Conservation (phyloP, 2,113 vertebrate species). For the Muscicapa adusta region DNA sequence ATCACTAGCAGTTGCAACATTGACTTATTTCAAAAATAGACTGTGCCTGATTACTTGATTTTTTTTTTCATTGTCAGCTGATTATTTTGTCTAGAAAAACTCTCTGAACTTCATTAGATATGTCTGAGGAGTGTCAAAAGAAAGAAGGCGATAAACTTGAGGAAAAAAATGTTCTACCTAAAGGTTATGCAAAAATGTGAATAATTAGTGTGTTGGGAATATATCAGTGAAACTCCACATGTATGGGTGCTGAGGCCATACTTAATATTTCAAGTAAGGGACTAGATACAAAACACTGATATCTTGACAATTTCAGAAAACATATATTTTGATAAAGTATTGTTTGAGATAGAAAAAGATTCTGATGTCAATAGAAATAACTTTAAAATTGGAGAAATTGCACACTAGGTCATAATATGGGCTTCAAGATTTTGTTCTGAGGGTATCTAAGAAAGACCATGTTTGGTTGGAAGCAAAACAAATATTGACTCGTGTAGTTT, state of each 20-base stretch:
- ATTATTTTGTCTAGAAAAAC: not conserved
- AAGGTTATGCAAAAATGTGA: not conserved
- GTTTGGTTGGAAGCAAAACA: not conserved
- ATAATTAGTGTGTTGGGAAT: not conserved
- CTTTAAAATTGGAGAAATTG: not conserved
- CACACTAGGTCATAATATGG: not conserved
- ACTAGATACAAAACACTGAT: not conserved
- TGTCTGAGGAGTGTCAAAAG: not conserved
- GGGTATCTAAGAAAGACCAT: not conserved
- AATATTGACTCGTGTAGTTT: not conserved
- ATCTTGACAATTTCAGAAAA: not conserved
- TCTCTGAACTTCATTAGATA: not conserved
- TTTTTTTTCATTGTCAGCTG: not conserved
- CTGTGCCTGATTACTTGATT: not conserved
- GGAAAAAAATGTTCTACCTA: not conserved
- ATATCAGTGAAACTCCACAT: not conserved
- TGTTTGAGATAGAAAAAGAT: not conserved
- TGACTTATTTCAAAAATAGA: not conserved
- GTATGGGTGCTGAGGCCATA: not conserved
- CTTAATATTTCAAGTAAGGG: not conserved
- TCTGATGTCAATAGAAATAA: not conserved
- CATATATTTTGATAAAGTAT: not conserved
- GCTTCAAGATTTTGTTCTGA: not conserved
- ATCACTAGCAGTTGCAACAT: not conserved
- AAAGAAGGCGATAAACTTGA: not conserved